Percentiles rank a stretch among this genome's conserved stretches.
Evolutionary conservation across 2,888 invertebrate genomes (phyloP).

Genomic region (Pseudoips prasinana): DNA sequence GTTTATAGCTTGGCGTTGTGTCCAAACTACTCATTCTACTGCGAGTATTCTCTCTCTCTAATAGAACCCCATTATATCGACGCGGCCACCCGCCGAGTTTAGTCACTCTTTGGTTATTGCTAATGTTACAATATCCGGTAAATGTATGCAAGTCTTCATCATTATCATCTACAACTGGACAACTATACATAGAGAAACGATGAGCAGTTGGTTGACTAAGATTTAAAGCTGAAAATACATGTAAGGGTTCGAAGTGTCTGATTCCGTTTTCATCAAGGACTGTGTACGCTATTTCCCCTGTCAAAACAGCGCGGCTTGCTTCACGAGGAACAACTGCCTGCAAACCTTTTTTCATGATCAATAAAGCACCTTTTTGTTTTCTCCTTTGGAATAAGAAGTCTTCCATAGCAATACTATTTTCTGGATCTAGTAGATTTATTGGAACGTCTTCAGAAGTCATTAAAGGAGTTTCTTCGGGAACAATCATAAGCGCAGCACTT

Average conservation of each 20-base stretch:
- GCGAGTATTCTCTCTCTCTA: conserved; percentile 68
- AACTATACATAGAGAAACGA: conserved; percentile 85
- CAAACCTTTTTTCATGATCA: conserved; percentile 87
- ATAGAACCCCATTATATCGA: conserved; percentile 61
- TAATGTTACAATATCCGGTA: conserved; percentile 73
- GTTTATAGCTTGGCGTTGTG: conserved; percentile 80
- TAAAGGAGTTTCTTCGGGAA: conserved; percentile 83
- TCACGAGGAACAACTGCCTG: conserved; percentile 90
- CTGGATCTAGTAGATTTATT: conserved; percentile 83
- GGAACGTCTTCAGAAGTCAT: conserved; percentile 88
- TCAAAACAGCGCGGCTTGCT: conserved; percentile 87
- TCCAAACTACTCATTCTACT: conserved; percentile 73
- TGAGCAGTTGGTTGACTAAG: conserved; percentile 84
- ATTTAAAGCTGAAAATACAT: conserved; percentile 87
- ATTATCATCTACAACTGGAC: conserved; percentile 81
- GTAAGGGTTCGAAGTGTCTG: conserved; percentile 88
- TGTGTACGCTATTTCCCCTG: conserved; percentile 88
- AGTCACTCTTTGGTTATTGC: conserved; percentile 72
- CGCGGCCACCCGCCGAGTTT: conserved; percentile 71
- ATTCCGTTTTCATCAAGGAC: conserved; percentile 90
- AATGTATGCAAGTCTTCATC: conserved; percentile 71
- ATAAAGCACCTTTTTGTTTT: conserved; percentile 81
- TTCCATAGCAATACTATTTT: conserved; percentile 89
- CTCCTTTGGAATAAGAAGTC: conserved; percentile 85
- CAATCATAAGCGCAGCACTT: conserved; percentile 86